Percentiles rank a stretch among this genome's conserved stretches.
phyloP scores from a whole-genome alignment of 2,113 vertebrate genomes.

The Chionodraco myersi region DNA sequence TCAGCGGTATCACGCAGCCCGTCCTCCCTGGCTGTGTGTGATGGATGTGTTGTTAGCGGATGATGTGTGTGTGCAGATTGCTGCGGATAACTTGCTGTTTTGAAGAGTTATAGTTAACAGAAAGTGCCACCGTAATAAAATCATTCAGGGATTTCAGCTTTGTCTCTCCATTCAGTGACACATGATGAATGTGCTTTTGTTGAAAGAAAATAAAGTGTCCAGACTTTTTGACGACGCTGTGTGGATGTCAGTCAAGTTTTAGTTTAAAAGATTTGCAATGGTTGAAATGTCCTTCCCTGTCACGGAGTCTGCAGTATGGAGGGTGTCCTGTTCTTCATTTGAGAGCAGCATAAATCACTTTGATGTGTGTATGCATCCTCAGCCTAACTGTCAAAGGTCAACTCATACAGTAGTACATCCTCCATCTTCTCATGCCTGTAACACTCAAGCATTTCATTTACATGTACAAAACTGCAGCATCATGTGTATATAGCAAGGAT shows the following conservation, averaged over 20 bases:
- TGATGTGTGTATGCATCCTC: constrained; percentile 38
- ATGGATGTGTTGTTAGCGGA: constrained; percentile 88
- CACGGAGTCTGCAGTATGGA: constrained; percentile 27
- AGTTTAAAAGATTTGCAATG: constrained; percentile 38
- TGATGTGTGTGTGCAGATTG: constrained; percentile 90
- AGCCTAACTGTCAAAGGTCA: constrained; percentile 48
- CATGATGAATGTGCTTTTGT: constrained; percentile 68
- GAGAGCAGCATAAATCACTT: constrained; percentile 54
- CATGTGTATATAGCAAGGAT: too few relatives aligned
- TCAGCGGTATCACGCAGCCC: constrained; percentile 84
- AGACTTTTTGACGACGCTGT: constrained; percentile 51
- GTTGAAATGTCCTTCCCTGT: constrained; percentile 54
- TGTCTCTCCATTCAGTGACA: constrained; percentile 67
- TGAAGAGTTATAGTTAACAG: constrained; percentile 89
- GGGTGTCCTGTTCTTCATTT: constrained; percentile 47
- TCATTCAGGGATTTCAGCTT: constrained; percentile 83
- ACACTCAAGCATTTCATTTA: not conserved
- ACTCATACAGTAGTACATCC: not conserved
- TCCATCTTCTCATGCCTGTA: too few relatives aligned
- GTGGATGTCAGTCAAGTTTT: constrained; percentile 50
- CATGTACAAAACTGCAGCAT: not conserved
- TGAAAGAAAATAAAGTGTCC: constrained; percentile 48
- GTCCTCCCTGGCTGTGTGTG: constrained; percentile 81
- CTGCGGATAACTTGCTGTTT: constrained; percentile 82
- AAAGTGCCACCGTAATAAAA: constrained; percentile 82